These are phyloP conservation scores for Rhorus exstirpatorius DNA, from an alignment of 2,888 invertebrate genomes.

Conservation along the genomic window DNA sequence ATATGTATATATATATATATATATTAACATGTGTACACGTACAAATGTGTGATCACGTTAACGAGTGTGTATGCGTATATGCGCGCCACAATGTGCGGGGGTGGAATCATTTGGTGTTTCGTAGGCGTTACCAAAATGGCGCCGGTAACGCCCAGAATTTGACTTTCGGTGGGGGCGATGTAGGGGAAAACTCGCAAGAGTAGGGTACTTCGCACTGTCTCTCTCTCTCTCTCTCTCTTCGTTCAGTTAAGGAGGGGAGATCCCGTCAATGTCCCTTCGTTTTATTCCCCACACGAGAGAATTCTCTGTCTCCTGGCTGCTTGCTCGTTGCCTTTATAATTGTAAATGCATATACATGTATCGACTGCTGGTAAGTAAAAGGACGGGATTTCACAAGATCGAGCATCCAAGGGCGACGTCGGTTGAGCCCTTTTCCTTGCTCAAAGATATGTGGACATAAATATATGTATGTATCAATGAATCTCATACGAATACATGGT, in stretches of 20 bases:
- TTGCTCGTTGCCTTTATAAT: conserved; percentile 59
- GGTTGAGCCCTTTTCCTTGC: too few relatives aligned
- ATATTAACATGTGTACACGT: conserved; percentile 48
- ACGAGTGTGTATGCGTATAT: conserved; percentile 70
- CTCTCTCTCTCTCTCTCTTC: conserved; percentile 60
- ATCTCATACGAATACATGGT: conserved; percentile 20
- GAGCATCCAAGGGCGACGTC: too few relatives aligned
- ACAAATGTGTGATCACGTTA: conserved; percentile 8
- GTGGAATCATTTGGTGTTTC: conserved; percentile 78
- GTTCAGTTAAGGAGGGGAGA: conserved; percentile 59
- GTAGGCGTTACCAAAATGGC: conserved; percentile 85
- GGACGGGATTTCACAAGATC: background rate
- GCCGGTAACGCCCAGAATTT: conserved; percentile 79
- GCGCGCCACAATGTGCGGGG: conserved; percentile 73
- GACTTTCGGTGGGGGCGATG: conserved; percentile 76
- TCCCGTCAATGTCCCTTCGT: conserved; percentile 51
- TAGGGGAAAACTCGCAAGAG: conserved; percentile 77
- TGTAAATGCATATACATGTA: conserved; percentile 58
- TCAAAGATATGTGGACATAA: too few relatives aligned
- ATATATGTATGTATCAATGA: conserved; percentile 24
- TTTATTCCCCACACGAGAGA: conserved; percentile 57
- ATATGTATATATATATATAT: conserved; percentile 47
- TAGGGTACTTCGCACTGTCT: conserved; percentile 70
- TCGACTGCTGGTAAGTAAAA: background rate
- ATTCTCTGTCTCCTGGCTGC: conserved; percentile 30